Percentiles rank a stretch among this genome's conserved stretches.
phyloP scores from a whole-genome alignment of 2,797 vertebrate genomes.

The Momotus momota region DNA sequence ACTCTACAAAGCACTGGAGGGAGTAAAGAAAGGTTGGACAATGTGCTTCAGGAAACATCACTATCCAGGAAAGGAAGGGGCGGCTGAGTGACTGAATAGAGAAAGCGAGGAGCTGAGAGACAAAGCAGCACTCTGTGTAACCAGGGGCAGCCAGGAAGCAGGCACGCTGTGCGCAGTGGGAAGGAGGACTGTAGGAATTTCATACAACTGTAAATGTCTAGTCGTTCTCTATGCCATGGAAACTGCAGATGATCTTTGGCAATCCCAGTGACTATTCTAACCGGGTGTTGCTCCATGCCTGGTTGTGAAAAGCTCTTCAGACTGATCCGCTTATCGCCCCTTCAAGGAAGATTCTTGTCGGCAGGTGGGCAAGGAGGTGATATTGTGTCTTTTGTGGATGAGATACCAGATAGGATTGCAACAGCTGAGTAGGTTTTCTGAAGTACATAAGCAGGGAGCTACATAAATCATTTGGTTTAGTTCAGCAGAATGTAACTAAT shows the following conservation, averaged over 20 bases:
- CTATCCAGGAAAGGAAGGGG: background rate
- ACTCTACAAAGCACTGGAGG: background rate
- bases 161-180: constrained; percentile 33
- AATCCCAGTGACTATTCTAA: background rate
- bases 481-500: background rate
- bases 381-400: background rate
- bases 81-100: background rate
- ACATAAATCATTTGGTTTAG: background rate
- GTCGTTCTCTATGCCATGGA: background rate
- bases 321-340: background rate
- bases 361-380: background rate
- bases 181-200: background rate
- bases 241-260: background rate
- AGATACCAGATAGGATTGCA: background rate
- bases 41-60: background rate
- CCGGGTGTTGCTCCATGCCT: background rate
- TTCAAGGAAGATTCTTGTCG: background rate
- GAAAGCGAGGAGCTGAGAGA: background rate
- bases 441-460: background rate
- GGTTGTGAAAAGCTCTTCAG: background rate
- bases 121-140: constrained; percentile 11
- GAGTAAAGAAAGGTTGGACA: background rate
- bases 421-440: background rate
- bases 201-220: background rate
- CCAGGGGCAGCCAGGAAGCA: constrained; percentile 14